Evolutionary conservation across 1,140 invertebrate genomes (phyloP), one percentile per base, ranked within the genome.

Genomic region (honey bee (Apis mellifera)): DNA sequence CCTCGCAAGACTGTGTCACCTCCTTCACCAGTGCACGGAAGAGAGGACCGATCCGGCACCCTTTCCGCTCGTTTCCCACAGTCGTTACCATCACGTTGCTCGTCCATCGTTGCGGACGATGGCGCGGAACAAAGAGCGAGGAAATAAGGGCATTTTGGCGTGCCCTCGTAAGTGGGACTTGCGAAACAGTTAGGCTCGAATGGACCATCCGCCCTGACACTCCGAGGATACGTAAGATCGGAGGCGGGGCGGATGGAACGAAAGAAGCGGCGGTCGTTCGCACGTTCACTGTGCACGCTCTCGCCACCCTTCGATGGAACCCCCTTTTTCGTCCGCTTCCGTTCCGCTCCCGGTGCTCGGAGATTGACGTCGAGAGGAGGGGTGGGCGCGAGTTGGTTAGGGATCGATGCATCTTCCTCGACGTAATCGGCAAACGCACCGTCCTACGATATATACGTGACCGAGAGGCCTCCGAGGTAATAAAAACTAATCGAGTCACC

Each of bases 181-280:
- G 86, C 86, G 86, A 87, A 87, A 87, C 86, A 87, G 86, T 84
- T 87, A 87, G 78, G 65, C 78, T 55, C 77, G 48, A 84, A 87
- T 84, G 65, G 85, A 70, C 84, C 82, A 87, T 87, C 64, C 77
- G 21, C 50, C 32, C 57, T 64, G 75, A 79, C 60, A 57, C 57
- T 74, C 64, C 32, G 55, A 57, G 60, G 76, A 87, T 75, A 71
- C 32, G 32, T 76, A 75, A 23, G 65, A 59, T 76, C 52, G 57
- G 11, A 48, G n/a, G 5, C 26, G 23, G 57, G 42, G 52, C 13
- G 54, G 42, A n/a, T n/a, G n/a, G 1, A 32, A 62, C 79, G 74
- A 69, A 86, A 85, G 73, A 66, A 76, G 64, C 60, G 52, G 52
- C 8, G 62, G 54, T 84, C 72, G 81, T 86, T 84, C 68, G 77